Percentiles rank a stretch among this genome's conserved stretches.
Evolutionary conservation across 64 coral and sea anemone species (phyloP).

Genomic region (Acropora tenuis): DNA sequence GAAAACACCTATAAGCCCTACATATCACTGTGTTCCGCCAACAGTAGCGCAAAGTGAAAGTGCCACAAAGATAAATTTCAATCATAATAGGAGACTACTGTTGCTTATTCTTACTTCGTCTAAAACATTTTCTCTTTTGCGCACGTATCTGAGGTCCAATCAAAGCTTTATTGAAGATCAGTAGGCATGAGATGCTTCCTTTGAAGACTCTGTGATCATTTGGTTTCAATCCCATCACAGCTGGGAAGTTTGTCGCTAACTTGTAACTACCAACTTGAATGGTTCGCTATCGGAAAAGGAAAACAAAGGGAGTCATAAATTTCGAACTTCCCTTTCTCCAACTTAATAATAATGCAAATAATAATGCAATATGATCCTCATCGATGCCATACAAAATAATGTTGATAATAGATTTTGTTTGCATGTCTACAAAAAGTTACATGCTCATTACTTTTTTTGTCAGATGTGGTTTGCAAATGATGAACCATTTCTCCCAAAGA

Average conservation of each 20-base stretch:
- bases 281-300: background rate
- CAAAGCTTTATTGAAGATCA: constrained; percentile 60
- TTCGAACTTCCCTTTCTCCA: background rate
- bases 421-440: too few species aligned
- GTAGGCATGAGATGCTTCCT: constrained; percentile 65
- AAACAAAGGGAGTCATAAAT: background rate
- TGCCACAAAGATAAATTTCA: background rate
- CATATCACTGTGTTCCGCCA: too few species aligned
- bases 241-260: constrained; percentile 55
- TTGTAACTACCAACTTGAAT: constrained; percentile 26
- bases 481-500: too few species aligned
- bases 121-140: constrained; percentile 51
- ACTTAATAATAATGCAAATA: too few species aligned
- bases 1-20: too few species aligned
- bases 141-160: constrained; percentile 59
- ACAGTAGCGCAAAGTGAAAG: too few species aligned
- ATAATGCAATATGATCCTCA: too few species aligned
- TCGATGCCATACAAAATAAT: too few species aligned
- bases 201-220: constrained; percentile 32
- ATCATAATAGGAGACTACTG: background rate
- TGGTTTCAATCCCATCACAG: constrained; percentile 50
- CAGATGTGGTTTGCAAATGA: too few species aligned
- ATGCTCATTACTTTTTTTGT: too few species aligned
- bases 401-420: too few species aligned
- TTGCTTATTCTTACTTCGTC: constrained; percentile 31